A percentile compares a stretch with the other conserved stretches of the same genome.
phyloP scores from a whole-genome alignment of 2,888 invertebrate genomes.

The Pristionchus japonicus region DNA sequence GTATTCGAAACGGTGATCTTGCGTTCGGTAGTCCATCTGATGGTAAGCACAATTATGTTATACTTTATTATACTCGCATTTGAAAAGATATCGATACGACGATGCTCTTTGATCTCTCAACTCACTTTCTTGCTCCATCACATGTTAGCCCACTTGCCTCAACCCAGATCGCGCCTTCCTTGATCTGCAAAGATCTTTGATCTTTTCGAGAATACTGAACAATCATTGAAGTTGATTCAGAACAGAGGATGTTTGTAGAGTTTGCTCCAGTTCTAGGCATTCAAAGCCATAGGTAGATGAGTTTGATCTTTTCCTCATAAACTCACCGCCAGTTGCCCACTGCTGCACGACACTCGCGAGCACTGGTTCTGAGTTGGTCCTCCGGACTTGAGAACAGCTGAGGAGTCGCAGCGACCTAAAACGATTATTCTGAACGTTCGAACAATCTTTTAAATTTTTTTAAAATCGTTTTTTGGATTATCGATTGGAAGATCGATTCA shows the following conservation, averaged over 20 bases:
- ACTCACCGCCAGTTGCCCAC: slow-evolving; percentile 19
- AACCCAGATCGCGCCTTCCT: slow-evolving; percentile 39
- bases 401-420: background rate
- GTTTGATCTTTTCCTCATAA: too few relatives aligned
- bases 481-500: too few relatives aligned
- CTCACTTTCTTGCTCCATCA: background rate
- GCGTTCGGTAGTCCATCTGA: slow-evolving; percentile 15
- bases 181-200: background rate
- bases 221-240: too few relatives aligned
- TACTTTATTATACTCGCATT: too few relatives aligned
- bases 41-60: too few relatives aligned
- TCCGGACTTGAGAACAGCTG: background rate
- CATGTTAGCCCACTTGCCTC: slow-evolving; percentile 17
- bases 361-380: slow-evolving; percentile 2
- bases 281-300: too few relatives aligned
- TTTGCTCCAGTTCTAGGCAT: too few relatives aligned
- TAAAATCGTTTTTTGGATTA: background rate
- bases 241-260: background rate
- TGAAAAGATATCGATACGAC: too few relatives aligned
- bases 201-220: too few relatives aligned
- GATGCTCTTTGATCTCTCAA: too few relatives aligned
- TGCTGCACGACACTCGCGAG: background rate
- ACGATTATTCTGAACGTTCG: background rate
- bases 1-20: background rate
- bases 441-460: background rate